Conservation (phyloP, 1,140 invertebrate genomes). For the Monomorium pharaonis region DNA sequence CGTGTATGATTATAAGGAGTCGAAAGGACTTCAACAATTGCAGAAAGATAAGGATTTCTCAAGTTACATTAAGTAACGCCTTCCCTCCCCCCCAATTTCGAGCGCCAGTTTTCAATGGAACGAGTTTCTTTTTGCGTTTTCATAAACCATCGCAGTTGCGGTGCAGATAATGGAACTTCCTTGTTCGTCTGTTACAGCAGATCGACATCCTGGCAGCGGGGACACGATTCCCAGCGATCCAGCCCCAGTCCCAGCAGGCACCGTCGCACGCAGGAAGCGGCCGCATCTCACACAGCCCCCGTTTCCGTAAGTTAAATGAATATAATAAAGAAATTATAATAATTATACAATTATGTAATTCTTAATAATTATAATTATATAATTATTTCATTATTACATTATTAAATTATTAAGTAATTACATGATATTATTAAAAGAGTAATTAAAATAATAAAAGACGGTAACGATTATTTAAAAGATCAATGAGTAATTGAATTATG, state of each 20-base stretch:
- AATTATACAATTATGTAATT: background rate
- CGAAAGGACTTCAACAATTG: background rate
- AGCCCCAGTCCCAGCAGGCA: conserved; percentile 80
- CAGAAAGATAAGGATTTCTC: background rate
- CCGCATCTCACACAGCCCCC: conserved; percentile 80
- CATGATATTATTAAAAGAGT: background rate
- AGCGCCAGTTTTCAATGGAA: background rate
- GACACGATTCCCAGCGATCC: conserved; percentile 79
- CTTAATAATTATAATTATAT: background rate
- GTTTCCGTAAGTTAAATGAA: conserved; percentile 79
- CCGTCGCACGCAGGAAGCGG: conserved; percentile 75
- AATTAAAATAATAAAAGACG: background rate
- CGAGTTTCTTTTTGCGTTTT: background rate
- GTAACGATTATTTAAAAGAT: background rate
- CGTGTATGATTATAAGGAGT: background rate
- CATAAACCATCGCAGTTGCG: background rate
- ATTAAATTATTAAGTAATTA: background rate
- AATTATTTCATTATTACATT: background rate
- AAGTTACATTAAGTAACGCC: background rate
- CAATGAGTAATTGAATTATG: background rate
- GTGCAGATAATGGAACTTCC: background rate
- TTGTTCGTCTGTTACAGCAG: conserved; percentile 69
- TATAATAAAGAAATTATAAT: background rate
- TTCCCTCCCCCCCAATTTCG: too few relatives aligned
- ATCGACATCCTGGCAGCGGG: conserved; percentile 76